phyloP scores from a whole-genome alignment of 2,113 vertebrate genomes.

The Prochilodus magdalenae region DNA sequence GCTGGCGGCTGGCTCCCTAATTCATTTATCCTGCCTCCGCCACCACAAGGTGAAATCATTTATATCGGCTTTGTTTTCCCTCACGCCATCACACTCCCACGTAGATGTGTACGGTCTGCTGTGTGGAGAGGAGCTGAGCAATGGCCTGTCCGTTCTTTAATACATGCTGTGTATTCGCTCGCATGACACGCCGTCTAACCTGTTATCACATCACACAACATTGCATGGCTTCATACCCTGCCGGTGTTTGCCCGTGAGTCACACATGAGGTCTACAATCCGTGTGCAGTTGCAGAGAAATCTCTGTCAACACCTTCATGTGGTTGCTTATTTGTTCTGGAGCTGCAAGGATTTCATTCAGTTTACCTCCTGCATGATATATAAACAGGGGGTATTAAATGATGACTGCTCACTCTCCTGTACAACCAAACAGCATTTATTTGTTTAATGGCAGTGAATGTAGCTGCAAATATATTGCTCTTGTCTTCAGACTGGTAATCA shows the following conservation, averaged over 20 bases:
- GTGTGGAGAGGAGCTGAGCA: conserved; percentile 40
- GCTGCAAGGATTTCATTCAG: neutral
- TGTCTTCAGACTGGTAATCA: neutral
- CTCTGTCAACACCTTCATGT: conserved; percentile 9
- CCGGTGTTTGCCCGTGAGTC: conserved; percentile 22
- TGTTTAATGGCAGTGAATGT: neutral
- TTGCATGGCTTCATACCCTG: conserved; percentile 16
- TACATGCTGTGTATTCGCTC: conserved; percentile 36
- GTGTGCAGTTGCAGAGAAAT: neutral
- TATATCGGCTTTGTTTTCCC: conserved; percentile 55
- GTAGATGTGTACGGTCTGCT: conserved; percentile 32
- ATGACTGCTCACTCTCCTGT: neutral
- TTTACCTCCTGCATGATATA: neutral
- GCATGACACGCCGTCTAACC: conserved; percentile 26
- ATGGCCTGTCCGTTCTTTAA: conserved; percentile 37
- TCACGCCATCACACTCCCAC: conserved; percentile 35
- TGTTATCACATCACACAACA: neutral
- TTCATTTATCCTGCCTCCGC: conserved; percentile 53
- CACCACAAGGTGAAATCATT: conserved; percentile 55
- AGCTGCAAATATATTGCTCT: neutral
- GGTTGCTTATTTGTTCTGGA: neutral
- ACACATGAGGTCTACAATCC: conserved; percentile 13
- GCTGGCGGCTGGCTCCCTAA: conserved; percentile 41
- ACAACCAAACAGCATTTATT: neutral
- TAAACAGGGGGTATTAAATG: neutral